phyloP scores from a whole-genome alignment of 2,113 vertebrate genomes.

The mouse (Mus musculus) region DNA sequence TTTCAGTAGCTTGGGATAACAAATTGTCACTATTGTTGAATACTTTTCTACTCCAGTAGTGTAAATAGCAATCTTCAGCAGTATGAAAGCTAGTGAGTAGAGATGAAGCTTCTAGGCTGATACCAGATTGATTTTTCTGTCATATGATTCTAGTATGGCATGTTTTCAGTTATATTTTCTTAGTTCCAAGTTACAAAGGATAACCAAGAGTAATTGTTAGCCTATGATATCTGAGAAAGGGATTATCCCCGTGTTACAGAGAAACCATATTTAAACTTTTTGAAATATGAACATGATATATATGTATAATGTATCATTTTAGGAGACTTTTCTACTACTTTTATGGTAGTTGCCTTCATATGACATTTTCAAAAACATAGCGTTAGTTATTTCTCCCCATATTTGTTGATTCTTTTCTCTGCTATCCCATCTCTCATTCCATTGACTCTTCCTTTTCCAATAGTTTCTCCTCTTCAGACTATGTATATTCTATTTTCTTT shows the following conservation, averaged over 20 bases:
- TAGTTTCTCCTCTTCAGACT: not conserved
- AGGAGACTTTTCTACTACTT: not conserved
- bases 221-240: not conserved
- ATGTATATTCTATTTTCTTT: not conserved
- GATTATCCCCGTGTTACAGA: not conserved
- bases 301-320: not conserved
- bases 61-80: not conserved
- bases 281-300: not conserved
- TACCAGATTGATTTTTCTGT: not conserved
- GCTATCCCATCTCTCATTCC: not conserved
- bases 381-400: not conserved
- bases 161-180: not conserved
- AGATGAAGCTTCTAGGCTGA: not conserved
- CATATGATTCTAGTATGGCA: not conserved
- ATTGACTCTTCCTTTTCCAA: not conserved
- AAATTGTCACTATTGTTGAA: not conserved
- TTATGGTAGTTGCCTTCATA: not conserved
- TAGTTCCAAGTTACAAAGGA: not conserved
- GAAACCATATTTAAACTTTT: not conserved
- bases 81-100: not conserved
- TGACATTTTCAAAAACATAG: not conserved
- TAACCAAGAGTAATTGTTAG: not conserved
- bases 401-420: not conserved
- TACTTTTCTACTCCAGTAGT: not conserved
- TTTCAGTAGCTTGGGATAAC: not conserved